Evolutionary conservation across 2,113 vertebrate genomes (phyloP).

Genomic region (Acinonyx jubatus): DNA sequence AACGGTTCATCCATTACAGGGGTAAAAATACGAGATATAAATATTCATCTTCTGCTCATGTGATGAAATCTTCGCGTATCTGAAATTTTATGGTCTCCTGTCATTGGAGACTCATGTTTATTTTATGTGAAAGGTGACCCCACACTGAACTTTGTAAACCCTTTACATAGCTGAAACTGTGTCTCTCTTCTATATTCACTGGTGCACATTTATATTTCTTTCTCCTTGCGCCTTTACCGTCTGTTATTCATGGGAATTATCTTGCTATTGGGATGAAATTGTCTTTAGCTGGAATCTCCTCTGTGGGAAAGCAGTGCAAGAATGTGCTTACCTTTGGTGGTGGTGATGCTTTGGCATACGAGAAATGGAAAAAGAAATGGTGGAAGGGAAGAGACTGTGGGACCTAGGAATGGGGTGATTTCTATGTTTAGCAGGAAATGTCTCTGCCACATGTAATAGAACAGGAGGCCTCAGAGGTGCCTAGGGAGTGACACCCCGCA

Average conservation of each 20-base stretch:
- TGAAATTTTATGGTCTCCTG: not conserved
- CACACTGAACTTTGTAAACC: not conserved
- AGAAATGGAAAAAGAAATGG: not conserved
- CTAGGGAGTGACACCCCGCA: no score
- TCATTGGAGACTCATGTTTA: not conserved
- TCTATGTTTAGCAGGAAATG: not conserved
- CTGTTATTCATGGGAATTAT: not conserved
- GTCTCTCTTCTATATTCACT: not conserved
- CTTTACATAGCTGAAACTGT: not conserved
- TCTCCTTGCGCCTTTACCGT: not conserved
- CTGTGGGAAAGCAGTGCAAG: not conserved
- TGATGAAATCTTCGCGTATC: not conserved
- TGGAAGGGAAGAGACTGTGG: not conserved
- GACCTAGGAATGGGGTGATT: not conserved
- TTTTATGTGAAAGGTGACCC: not conserved
- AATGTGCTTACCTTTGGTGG: not conserved
- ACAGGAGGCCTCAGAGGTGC: not conserved
- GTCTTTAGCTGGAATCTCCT: not conserved
- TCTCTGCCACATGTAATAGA: not conserved
- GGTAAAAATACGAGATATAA: not conserved
- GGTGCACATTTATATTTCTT: accelerated
- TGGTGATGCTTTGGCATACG: not conserved
- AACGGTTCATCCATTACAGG: not conserved
- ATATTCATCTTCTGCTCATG: not conserved
- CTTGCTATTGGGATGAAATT: not conserved